phyloP scores from a whole-genome alignment of 2,797 vertebrate species.

The Smutsia temminckii region DNA sequence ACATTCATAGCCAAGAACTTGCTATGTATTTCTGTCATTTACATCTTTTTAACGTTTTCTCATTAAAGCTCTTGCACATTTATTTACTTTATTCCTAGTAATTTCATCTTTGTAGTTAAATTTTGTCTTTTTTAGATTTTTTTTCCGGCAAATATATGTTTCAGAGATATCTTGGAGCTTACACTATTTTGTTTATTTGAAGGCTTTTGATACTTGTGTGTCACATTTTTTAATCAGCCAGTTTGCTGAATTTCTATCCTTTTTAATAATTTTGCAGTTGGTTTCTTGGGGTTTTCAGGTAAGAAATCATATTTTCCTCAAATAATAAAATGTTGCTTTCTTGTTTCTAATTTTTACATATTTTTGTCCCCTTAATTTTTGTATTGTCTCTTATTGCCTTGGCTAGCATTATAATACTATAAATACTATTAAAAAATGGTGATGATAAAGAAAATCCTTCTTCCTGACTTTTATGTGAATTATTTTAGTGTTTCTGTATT shows the following conservation, averaged over 20 bases:
- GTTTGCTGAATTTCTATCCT: neutral
- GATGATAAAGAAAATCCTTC: neutral
- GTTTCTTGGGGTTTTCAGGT: neutral
- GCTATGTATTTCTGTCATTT: neutral
- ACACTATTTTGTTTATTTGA: neutral
- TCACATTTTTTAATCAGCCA: neutral
- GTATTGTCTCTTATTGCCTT: neutral
- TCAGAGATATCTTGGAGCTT: neutral
- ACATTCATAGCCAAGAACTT: neutral
- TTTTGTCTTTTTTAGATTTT: too few relatives aligned
- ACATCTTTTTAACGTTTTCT: neutral
- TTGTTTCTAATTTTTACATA: neutral
- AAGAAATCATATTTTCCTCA: neutral
- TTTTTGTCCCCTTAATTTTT: neutral
- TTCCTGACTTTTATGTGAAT: neutral
- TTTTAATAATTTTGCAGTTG: neutral
- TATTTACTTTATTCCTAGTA: neutral
- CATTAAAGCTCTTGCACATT: neutral
- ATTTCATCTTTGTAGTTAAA: neutral
- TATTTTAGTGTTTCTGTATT: slow-evolving; percentile 21
- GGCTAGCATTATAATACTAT: neutral
- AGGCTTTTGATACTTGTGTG: neutral
- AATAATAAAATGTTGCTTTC: neutral
- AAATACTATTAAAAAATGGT: neutral
- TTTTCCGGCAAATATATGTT: too few relatives aligned